Conservation (phyloP, 2,888 invertebrate genomes). For the Siphlonurus alternatus region DNA sequence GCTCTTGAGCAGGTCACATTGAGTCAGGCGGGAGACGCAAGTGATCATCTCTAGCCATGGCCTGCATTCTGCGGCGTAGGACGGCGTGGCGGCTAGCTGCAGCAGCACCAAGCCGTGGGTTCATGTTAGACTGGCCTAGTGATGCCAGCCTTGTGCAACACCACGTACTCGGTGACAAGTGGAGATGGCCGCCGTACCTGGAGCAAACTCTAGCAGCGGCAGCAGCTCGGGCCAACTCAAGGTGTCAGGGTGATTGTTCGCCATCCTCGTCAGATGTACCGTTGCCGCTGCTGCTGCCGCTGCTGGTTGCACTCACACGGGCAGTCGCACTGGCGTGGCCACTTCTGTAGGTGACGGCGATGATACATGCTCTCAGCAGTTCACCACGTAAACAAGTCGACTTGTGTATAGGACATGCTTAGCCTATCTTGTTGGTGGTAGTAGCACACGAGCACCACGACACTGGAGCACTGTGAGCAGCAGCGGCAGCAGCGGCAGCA, state of each 20-base stretch:
- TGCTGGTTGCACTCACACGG: not conserved
- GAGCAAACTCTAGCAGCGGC: not conserved
- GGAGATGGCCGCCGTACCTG: not conserved
- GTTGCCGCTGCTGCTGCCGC: not conserved
- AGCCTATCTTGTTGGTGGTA: not conserved
- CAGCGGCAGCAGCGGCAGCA: too few species aligned
- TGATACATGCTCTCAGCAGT: not conserved
- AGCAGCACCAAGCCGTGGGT: not conserved
- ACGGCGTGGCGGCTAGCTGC: not conserved
- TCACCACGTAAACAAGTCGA: not conserved
- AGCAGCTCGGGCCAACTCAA: not conserved
- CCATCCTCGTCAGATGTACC: not conserved
- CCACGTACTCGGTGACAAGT: not conserved
- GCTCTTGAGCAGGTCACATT: not conserved
- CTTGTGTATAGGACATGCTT: not conserved
- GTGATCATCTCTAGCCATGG: not conserved
- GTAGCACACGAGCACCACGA: not conserved
- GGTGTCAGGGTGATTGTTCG: not conserved
- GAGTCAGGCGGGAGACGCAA: not conserved
- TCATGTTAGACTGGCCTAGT: not conserved
- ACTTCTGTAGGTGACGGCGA: not conserved
- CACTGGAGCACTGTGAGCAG: not conserved
- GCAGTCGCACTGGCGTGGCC: not conserved
- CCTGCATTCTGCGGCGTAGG: not conserved
- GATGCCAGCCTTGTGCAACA: not conserved